Percentiles rank a stretch among this genome's conserved stretches.
Evolutionary conservation across 2,888 invertebrate species (phyloP).

Genomic region (Eilema caniola): DNA sequence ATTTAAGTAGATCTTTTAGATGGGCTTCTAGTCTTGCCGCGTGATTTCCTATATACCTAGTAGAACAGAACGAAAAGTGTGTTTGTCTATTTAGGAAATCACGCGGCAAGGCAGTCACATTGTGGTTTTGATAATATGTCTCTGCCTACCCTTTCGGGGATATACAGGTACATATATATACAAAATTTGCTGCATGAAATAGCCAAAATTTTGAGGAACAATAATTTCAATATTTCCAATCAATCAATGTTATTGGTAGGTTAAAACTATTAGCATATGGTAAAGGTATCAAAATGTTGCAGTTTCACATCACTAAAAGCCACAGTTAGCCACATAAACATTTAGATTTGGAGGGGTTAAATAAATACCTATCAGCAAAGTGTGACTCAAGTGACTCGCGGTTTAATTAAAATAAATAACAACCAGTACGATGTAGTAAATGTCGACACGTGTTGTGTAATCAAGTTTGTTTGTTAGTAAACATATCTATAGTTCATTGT

Average conservation of each 20-base stretch:
- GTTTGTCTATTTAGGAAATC: too few species aligned
- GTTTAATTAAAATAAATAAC: not conserved
- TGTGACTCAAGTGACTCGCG: not conserved
- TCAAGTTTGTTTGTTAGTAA: conserved; percentile 3
- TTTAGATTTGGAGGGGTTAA: not conserved
- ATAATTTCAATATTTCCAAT: not conserved
- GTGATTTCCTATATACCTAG: not conserved
- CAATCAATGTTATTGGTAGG: not conserved
- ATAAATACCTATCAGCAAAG: not conserved
- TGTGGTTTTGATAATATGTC: not conserved
- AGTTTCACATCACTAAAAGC: not conserved
- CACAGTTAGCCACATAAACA: not conserved
- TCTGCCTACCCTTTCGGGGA: not conserved
- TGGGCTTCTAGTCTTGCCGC: not conserved
- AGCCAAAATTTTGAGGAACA: not conserved
- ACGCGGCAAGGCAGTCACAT: too few species aligned
- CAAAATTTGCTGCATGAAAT: not conserved
- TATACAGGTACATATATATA: not conserved
- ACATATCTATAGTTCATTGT: not conserved
- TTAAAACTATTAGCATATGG: not conserved
- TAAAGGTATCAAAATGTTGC: too few species aligned
- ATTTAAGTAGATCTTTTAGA: not conserved
- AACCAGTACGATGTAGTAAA: not conserved
- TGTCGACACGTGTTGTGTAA: not conserved
- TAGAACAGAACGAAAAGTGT: not conserved